Evolutionary conservation across 2,797 vertebrate genomes (phyloP).

Genomic region (Yasuhikotakia modesta): DNA sequence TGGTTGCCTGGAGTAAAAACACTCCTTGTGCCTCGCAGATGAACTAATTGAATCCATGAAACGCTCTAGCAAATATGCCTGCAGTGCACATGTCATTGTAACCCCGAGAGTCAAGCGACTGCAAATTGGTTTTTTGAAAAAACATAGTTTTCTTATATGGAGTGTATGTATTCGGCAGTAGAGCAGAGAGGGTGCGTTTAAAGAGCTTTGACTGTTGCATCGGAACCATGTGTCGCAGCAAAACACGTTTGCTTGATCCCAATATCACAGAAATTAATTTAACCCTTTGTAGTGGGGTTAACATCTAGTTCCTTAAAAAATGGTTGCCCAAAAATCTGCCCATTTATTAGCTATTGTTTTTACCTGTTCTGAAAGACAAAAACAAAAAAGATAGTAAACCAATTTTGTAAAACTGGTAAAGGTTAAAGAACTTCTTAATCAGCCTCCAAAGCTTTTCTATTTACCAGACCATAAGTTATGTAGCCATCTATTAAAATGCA

Average conservation of each 20-base stretch:
- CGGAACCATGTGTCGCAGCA: constrained; percentile 16
- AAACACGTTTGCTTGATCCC: constrained; percentile 36
- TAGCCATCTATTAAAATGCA: too few species aligned
- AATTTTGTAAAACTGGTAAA: constrained; percentile 36
- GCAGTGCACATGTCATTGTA: constrained; percentile 47
- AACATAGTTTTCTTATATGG: constrained; percentile 43
- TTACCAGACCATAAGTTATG: too few species aligned
- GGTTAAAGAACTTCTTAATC: constrained; percentile 4
- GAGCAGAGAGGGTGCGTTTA: constrained; percentile 7
- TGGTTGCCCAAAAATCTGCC: background rate
- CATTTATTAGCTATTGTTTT: constrained; percentile 20
- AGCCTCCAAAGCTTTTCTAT: constrained; percentile 3
- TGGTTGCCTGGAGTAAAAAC: constrained; percentile 51
- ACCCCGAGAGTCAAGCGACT: constrained; percentile 47
- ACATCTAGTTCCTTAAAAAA: constrained; percentile 15
- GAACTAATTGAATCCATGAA: constrained; percentile 47
- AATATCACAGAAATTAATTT: constrained; percentile 35
- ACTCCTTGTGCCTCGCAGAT: constrained; percentile 45
- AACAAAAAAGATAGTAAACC: constrained; percentile 1
- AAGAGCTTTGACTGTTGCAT: constrained; percentile 32
- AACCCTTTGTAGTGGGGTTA: constrained; percentile 33
- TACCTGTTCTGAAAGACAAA: background rate
- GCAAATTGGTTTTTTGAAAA: constrained; percentile 51
- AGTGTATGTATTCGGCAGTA: constrained; percentile 35
- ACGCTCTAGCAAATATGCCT: constrained; percentile 44